Base-by-base conservation (phyloP, 2,113 vertebrate species). In the Heterotis niloticus region DNA sequence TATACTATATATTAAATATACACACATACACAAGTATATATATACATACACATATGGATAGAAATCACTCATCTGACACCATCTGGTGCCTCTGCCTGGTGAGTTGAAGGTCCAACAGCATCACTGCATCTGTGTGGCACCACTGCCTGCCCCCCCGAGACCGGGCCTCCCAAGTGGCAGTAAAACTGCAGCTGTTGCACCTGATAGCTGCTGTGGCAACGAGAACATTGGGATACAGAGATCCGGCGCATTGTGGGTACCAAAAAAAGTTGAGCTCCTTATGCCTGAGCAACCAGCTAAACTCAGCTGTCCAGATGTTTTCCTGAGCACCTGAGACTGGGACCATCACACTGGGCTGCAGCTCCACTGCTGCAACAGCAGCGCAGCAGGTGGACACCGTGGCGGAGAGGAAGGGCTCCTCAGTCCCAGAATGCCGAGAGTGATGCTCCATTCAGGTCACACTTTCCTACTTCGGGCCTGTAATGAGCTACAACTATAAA, bases 21-120 rank as follows among this genome's bases (percentile, higher is more conserved):
- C 88, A 91, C 87, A 91, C 86, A 70, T 78, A 78, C 76, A 89
- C 85, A 90, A 85, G 86, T 91, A 88, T 91, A 87, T 88, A 88
- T 88, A 88, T 85, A 90, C 86, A 91, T 86, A 91, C 83, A 85
- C 80, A 74, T 83, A 87, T 85, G 34, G 34, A 44, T 44, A 44
- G 34, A 88, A 88, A 84, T 82, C 81, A 85, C 80, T 81, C 86
- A 85, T 81, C 83, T 84, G 78, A 86, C 81, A 64, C 67, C 81
- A 71, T 80, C 77, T 81, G 73, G 64, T 70, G 44, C 68, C 67
- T 78, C 67, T 16, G 77, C 57, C 57, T 70, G 77, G 66, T 60
- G 16, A 59, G 54, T 44, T 68, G 12, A 23, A 70, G 26, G 65
- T 51, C 52, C 67, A 60, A 28, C 28, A 71, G 51, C 54, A 4